Evolutionary conservation across 2,888 invertebrate genomes (phyloP).

Genomic region (Polyploca ridens): DNA sequence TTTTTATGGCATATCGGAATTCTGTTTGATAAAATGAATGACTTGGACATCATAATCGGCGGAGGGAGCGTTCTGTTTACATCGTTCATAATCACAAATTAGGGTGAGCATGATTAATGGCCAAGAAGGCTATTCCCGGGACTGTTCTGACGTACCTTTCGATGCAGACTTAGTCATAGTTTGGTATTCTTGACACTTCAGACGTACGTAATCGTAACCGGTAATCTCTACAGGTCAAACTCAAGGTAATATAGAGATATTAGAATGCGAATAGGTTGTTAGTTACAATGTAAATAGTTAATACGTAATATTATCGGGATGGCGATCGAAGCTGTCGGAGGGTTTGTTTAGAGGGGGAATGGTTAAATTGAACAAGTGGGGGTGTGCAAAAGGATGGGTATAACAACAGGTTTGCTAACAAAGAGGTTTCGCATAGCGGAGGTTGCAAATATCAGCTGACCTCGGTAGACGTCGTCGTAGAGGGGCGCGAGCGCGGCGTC

Average conservation of each 20-base stretch:
- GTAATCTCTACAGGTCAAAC: slow-evolving; percentile 12
- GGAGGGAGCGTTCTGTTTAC: slow-evolving; percentile 2
- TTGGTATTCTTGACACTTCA: slow-evolving; percentile 16
- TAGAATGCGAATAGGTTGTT: slow-evolving; percentile 9
- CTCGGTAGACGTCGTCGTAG: slow-evolving; percentile 87
- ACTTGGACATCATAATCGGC: slow-evolving; percentile 3
- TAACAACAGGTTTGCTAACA: slow-evolving; percentile 45
- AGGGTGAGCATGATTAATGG: slow-evolving; percentile 3
- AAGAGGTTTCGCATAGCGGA: slow-evolving; percentile 49
- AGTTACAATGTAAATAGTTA: neutral
- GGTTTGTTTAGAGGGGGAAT: slow-evolving; percentile 31
- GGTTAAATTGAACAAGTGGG: slow-evolving; percentile 22
- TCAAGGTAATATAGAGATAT: slow-evolving; percentile 12
- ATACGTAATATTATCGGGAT: neutral
- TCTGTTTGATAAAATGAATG: slow-evolving; percentile 15
- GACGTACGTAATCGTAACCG: slow-evolving; percentile 12
- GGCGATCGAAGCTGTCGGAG: slow-evolving; percentile 16
- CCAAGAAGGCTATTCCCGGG: neutral
- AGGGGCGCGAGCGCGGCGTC: slow-evolving; percentile 86
- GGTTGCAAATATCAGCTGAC: slow-evolving; percentile 77
- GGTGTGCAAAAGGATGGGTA: slow-evolving; percentile 24
- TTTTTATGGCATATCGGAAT: slow-evolving; percentile 17
- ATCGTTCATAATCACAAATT: slow-evolving; percentile 12
- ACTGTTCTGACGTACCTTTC: slow-evolving; percentile 36
- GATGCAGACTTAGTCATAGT: slow-evolving; percentile 40